Base-by-base conservation (phyloP, 2,888 invertebrate genomes). In the Calameuta idolon region DNA sequence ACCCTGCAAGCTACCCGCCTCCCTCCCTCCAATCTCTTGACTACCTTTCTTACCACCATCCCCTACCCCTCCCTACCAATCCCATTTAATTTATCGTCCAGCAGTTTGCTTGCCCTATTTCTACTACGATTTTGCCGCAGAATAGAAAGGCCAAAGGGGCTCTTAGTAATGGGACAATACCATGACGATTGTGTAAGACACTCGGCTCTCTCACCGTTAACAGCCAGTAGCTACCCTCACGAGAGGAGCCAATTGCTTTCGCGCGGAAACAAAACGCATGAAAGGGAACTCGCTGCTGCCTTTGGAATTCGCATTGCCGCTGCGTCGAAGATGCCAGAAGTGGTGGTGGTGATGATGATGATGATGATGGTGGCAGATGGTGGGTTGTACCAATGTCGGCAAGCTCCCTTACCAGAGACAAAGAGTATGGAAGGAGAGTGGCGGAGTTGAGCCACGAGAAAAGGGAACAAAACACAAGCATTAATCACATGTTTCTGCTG, bases 401-500 rank as follows among this genome's bases (percentile, higher is more conserved):
- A 9, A 5, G 55, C 55, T 23, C 9, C 2, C 9, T 23, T 23
- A 3, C 55, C 55, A 55, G 69, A 69, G 76, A 69, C 68, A 76
- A 69, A 69, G 76, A 76, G 69, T 31, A 35, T 69, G 35, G 69
- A 35, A 55, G 73, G 78, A 78, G 74, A 81, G 78, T 75, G 76
- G 77, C 79, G 75, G 78, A 40, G 73, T 55, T 55, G 23, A 55
- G 23, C 55, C 55, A 55, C 55, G 55, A 73, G 77, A 76, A 75
- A 79, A 73, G 76, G 33, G 69, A 78, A 79, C 69, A 77, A 79
- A 80, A 80, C 79, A 74, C 83, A 82, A 84, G 82, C 87, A 88
- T 87, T 87, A 88, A 87, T 87, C 87, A 87, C 82, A 79, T 83
- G 81, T 84, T 85, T 83, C 84, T 84, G 83, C 82, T 81, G 81